Evolutionary conservation across 2,888 invertebrate species (phyloP).

Genomic region (Cheiracanthium punctorium): DNA sequence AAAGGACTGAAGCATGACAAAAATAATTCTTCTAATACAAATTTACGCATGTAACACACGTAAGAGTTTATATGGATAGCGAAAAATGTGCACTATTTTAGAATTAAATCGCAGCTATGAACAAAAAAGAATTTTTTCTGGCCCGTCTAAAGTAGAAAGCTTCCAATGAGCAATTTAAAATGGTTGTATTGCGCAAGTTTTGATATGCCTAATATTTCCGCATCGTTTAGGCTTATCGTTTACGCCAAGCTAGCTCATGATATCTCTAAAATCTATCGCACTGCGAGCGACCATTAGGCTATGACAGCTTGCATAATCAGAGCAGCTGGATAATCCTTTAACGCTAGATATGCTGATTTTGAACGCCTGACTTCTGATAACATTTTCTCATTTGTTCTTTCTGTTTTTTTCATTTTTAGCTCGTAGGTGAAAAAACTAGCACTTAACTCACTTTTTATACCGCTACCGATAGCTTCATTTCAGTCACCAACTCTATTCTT

Average conservation of each 20-base stretch:
- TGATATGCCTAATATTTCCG: too few relatives aligned
- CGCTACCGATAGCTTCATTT: not conserved
- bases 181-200: too few relatives aligned
- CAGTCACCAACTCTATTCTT: not conserved
- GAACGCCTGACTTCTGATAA: conserved; percentile 56
- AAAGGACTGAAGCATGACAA: too few relatives aligned
- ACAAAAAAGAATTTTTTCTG: too few relatives aligned
- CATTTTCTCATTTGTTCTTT: conserved; percentile 28
- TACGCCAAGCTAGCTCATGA: not conserved
- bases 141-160: too few relatives aligned
- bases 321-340: conserved; percentile 60
- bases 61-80: too few relatives aligned
- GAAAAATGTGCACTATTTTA: too few relatives aligned
- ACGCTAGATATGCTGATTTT: conserved; percentile 60
- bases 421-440: not conserved
- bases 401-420: conserved; percentile 13
- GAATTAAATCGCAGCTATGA: too few relatives aligned
- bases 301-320: conserved; percentile 42
- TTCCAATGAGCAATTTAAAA: too few relatives aligned
- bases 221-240: not conserved
- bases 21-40: too few relatives aligned
- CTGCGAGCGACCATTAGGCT: conserved; percentile 28
- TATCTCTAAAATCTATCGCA: conserved; percentile 24
- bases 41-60: too few relatives aligned
- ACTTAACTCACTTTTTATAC: conserved; percentile 2